phyloP scores from a whole-genome alignment of 2,888 invertebrate genomes.

The Tillus elongatus region DNA sequence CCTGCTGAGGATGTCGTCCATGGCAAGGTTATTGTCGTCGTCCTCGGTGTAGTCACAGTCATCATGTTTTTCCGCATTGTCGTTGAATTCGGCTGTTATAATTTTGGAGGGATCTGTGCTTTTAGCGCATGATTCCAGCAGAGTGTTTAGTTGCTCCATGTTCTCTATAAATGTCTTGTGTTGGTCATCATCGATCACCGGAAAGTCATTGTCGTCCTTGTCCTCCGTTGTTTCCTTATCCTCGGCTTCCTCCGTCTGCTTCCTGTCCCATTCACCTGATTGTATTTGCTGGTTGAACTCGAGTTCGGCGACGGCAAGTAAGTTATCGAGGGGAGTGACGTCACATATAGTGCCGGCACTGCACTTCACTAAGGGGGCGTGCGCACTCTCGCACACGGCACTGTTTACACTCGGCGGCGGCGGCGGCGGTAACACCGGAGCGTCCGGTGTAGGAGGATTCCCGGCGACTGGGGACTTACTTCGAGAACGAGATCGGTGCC shows the following conservation, averaged over 20 bases:
- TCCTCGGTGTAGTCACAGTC: constrained; percentile 41
- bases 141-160: constrained; percentile 31
- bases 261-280: constrained; percentile 37
- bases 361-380: constrained; percentile 38
- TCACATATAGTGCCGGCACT: constrained; percentile 38
- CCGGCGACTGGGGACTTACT: constrained; percentile 35
- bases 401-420: constrained; percentile 33
- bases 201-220: no score
- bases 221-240: constrained; percentile 7
- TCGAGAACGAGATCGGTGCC: no score
- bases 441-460: constrained; percentile 23
- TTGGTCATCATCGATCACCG: constrained; percentile 16
- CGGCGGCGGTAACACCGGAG: constrained; percentile 18
- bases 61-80: constrained; percentile 28
- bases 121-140: constrained; percentile 34
- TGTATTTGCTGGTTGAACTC: constrained; percentile 52
- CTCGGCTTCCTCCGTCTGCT: constrained; percentile 12
- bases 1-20: constrained; percentile 54
- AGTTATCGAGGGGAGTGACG: constrained; percentile 50
- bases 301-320: constrained; percentile 55
- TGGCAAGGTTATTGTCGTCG: constrained; percentile 40
- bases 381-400: constrained; percentile 34
- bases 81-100: constrained; percentile 16
- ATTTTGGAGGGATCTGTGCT: constrained; percentile 24
- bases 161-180: constrained; percentile 24